These are phyloP conservation scores for Lichenostomus cassidix DNA, from an alignment of 2,113 vertebrate species.

Conservation along the genomic window DNA sequence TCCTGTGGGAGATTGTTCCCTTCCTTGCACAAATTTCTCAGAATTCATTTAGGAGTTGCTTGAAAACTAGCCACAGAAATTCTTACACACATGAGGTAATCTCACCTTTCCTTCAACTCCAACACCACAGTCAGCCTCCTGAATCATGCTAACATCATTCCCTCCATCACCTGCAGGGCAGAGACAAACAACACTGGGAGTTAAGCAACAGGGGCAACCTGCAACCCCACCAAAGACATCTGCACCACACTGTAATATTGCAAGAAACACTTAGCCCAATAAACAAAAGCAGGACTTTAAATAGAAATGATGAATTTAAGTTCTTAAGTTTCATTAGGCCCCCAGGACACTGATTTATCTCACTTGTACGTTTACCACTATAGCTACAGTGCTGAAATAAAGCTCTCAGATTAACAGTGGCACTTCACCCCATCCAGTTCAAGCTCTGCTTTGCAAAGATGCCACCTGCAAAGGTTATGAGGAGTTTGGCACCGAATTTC, in stretches of 20 bases:
- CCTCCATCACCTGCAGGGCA: constrained; percentile 89
- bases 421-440: background rate
- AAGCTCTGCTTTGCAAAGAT: background rate
- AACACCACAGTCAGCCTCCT: constrained; percentile 97
- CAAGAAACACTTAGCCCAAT: background rate
- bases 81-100: background rate
- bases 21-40: background rate
- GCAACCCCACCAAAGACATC: background rate
- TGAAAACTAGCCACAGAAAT: background rate
- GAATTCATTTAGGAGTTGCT: background rate
- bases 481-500: background rate
- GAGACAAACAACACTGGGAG: background rate
- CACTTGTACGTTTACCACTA: background rate
- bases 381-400: background rate
- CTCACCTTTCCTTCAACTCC: constrained; percentile 98
- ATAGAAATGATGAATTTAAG: background rate
- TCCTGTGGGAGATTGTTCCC: background rate
- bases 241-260: background rate
- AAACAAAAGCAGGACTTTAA: background rate
- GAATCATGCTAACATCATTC: constrained; percentile 99
- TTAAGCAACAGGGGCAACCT: background rate
- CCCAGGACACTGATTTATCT: background rate
- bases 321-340: background rate
- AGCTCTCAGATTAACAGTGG: background rate
- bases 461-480: background rate